Evolutionary conservation across 2,888 invertebrate species (phyloP), one percentile per base, ranked within the genome.

Genomic region (Rhyacophila evoluta): DNA sequence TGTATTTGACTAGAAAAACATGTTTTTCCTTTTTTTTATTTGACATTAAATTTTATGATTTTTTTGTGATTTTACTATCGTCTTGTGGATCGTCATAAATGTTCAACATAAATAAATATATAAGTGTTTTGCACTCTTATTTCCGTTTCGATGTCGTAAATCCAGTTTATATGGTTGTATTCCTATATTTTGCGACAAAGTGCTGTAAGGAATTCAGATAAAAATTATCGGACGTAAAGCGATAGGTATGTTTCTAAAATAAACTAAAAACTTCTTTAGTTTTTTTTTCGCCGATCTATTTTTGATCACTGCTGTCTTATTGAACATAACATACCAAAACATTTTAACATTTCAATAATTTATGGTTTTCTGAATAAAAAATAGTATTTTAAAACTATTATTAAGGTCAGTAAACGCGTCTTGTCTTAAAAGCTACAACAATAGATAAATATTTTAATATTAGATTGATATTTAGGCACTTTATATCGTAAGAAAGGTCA

Each of bases 41-140:
- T 72, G 72, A 75, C 79, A 77, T 77, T 79, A 79, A 81, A 75
- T 74, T 79, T 81, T 79, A 81, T 77, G 74, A 79, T 81, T 81
- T 80, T 79, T 81, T 79, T 76, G 78, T 74, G 75, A 81, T 81
- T 79, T 80, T 81, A 80, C 75, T 78, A 78, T 81, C 78, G 77
- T 81, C 74, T 78, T 81, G 79, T 81, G 75, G 77, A 79, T 79
- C 80, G 78, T 81, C 79, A 77, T 80, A 82, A 82, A 82, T 82
- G 82, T 82, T 80, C 77, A 76, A 79, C 81, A 81, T 77, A 79
- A 78, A 80, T 83, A 81, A 78, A 81, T 78, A 77, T 79, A 77
- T 81, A 82, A 84, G 83, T 84, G 82, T 82, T 80, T 80, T 82
- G 79, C 80, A 78, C 81, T 82, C 77, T 70, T 82, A 78, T 79